A percentile compares a stretch with the other conserved stretches of the same genome.
phyloP scores from a whole-genome alignment of 2,888 invertebrate genomes.

The Odontothrips loti region DNA sequence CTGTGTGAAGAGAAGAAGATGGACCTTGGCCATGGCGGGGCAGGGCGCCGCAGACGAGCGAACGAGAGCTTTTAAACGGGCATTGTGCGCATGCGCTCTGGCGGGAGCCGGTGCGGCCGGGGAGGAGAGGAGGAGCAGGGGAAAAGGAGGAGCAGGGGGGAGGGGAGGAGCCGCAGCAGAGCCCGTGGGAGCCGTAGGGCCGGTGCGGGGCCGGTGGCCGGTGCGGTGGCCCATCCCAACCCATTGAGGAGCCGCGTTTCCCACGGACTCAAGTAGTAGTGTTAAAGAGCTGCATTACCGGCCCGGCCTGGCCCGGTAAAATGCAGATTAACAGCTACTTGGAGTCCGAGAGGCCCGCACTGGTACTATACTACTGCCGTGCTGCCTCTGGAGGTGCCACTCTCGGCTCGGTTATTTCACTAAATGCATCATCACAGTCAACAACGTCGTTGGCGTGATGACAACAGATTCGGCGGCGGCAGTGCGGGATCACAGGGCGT shows the following conservation, averaged over 20 bases:
- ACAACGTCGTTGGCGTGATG: no score
- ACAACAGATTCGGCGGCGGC: no score
- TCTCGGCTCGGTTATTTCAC: no score
- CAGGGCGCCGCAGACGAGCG: background rate
- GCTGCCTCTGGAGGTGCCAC: no score
- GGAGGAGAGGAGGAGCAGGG: background rate
- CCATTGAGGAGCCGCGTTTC: background rate
- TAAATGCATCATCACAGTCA: no score
- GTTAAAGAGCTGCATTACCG: no score
- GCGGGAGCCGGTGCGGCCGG: background rate
- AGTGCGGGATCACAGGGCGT: no score
- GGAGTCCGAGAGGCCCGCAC: background rate
- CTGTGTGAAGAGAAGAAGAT: background rate
- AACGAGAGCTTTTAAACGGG: background rate
- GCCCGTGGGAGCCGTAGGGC: background rate
- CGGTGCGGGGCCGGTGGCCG: background rate
- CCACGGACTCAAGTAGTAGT: background rate
- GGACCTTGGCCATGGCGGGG: background rate
- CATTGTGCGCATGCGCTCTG: background rate
- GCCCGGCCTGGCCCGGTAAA: background rate
- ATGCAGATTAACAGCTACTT: constrained; percentile 6
- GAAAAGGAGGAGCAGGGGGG: background rate
- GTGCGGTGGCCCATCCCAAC: background rate
- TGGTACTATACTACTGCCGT: no score
- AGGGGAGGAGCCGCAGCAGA: background rate